These are phyloP conservation scores for Leucoraja erinaceus DNA, from an alignment of 2,113 vertebrate genomes.

Conservation along the genomic window DNA sequence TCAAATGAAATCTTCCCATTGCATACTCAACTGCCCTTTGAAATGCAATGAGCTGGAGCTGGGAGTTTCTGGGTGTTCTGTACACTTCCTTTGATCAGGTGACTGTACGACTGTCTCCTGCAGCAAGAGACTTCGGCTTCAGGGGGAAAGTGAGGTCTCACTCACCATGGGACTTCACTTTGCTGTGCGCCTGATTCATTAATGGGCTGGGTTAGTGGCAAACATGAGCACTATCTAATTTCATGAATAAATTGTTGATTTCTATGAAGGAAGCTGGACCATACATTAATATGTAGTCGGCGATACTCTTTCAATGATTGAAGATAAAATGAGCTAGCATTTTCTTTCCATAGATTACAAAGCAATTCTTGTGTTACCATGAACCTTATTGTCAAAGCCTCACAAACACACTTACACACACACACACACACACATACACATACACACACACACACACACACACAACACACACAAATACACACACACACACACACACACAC, in stretches of 20 bases:
- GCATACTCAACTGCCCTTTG: neutral
- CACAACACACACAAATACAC: neutral
- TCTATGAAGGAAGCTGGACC: neutral
- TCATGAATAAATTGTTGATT: neutral
- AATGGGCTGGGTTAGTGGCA: neutral
- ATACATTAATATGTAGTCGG: neutral
- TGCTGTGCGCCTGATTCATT: neutral
- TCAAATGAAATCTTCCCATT: neutral
- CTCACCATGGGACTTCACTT: neutral
- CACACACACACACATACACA: neutral
- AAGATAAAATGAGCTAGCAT: neutral
- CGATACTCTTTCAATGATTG: neutral
- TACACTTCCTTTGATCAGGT: slow-evolving; percentile 1
- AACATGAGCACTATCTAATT: neutral
- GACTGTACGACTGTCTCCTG: neutral
- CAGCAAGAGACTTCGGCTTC: neutral
- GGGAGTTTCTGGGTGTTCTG: slow-evolving; percentile 2
- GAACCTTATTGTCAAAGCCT: neutral
- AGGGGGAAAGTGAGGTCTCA: neutral
- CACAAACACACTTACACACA: slow-evolving; percentile 32
- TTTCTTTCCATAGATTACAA: neutral
- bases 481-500: neutral
- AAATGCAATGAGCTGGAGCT: neutral
- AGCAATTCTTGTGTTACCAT: neutral
- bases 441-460: neutral